Evolutionary conservation across 2,888 invertebrate species (phyloP).

Genomic region (Aradus depressus): DNA sequence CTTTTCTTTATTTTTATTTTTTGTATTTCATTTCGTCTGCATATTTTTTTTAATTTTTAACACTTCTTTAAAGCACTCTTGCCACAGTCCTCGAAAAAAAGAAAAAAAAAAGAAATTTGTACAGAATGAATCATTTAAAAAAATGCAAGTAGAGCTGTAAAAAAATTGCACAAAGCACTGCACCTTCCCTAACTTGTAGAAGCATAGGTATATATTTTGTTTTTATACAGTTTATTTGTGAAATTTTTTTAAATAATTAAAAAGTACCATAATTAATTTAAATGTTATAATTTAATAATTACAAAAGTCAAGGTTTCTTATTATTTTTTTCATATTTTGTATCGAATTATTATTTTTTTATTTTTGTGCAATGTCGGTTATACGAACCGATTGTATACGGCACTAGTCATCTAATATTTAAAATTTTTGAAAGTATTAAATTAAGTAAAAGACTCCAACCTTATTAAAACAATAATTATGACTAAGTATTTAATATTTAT

Average conservation of each 20-base stretch:
- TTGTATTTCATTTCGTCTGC: too few species aligned
- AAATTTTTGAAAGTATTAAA: too few species aligned
- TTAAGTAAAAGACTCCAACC: too few species aligned
- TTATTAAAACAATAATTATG: constrained; percentile 9
- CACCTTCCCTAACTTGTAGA: constrained; percentile 21
- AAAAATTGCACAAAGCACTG: constrained; percentile 22
- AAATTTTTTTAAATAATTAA: too few species aligned
- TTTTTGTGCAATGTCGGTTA: constrained; percentile 26
- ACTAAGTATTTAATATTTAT: constrained; percentile 14
- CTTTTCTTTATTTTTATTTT: too few species aligned
- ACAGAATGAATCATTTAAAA: constrained; percentile 18
- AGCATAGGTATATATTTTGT: constrained; percentile 20
- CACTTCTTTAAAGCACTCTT: too few species aligned
- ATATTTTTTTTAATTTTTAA: too few species aligned
- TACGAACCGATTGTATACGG: constrained; percentile 21
- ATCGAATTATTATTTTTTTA: constrained; percentile 16
- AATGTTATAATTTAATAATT: too few species aligned
- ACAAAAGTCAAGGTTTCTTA: neutral
- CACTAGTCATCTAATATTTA: constrained; percentile 26
- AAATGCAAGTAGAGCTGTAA: constrained; percentile 18
- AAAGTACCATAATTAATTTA: too few species aligned
- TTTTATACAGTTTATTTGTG: constrained; percentile 24
- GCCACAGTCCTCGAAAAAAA: constrained; percentile 10
- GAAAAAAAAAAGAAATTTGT: constrained; percentile 19
- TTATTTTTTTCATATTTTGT: neutral